These are phyloP conservation scores for Melanostoma mellinum DNA, from an alignment of 2,888 invertebrate genomes.

Conservation along the genomic window DNA sequence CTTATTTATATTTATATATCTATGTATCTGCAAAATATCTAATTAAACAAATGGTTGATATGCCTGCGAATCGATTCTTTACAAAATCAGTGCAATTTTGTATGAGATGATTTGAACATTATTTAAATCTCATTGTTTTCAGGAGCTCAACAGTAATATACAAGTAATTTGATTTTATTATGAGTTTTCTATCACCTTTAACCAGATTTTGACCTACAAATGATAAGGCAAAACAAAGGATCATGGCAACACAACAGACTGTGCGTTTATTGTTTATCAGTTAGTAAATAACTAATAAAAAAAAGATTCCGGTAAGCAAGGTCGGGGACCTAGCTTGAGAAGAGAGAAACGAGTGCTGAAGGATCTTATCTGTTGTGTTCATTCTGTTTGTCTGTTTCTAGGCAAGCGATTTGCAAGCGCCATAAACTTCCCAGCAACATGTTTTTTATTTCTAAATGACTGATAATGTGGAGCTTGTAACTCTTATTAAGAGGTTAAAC, in stretches of 20 bases:
- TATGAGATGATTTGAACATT: no score
- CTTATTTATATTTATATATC: neutral
- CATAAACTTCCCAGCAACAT: conserved; percentile 2
- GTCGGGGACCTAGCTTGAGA: neutral
- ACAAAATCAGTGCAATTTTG: no score
- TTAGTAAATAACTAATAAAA: neutral
- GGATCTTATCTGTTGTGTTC: conserved; percentile 6
- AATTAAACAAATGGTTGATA: conserved; percentile 6
- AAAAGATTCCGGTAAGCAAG: neutral
- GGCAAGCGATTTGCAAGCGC: neutral
- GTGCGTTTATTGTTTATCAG: no score
- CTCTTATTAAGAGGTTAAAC: no score
- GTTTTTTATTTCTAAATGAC: neutral
- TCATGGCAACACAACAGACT: no score
- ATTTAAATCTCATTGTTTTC: no score
- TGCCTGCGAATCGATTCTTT: no score
- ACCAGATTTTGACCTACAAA: no score
- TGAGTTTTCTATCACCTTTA: no score
- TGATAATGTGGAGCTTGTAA: neutral
- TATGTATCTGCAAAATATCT: conserved; percentile 22
- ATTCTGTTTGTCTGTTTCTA: conserved; percentile 14
- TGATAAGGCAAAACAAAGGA: no score
- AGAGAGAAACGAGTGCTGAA: conserved; percentile 1
- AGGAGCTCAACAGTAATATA: no score
- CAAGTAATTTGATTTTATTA: no score